phyloP scores from a whole-genome alignment of 2,888 invertebrate species.

The Ceriagrion tenellum region DNA sequence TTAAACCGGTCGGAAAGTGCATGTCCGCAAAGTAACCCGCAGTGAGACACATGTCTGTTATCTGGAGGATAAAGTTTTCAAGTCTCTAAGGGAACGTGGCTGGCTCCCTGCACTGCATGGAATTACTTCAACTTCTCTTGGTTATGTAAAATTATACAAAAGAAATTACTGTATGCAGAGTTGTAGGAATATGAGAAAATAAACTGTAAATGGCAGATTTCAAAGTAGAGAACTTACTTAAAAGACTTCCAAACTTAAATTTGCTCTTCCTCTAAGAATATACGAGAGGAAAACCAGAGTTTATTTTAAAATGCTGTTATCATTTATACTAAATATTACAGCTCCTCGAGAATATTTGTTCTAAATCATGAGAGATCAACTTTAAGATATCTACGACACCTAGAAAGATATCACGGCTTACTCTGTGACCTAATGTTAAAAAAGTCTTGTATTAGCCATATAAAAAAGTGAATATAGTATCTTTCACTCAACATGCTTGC shows the following conservation, averaged over 20 bases:
- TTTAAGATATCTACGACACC: no score
- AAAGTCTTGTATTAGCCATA: no score
- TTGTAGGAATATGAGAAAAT: not conserved
- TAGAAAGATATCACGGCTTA: no score
- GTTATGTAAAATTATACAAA: not conserved
- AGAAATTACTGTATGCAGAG: not conserved
- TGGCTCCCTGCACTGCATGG: not conserved
- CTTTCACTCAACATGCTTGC: no score
- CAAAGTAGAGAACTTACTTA: no score
- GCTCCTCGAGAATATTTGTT: no score
- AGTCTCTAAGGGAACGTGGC: not conserved
- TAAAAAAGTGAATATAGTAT: no score
- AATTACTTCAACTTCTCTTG: not conserved
- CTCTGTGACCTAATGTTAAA: no score
- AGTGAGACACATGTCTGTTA: slow-evolving; percentile 1
- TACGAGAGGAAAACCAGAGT: not conserved
- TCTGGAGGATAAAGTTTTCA: not conserved
- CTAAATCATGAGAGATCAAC: no score
- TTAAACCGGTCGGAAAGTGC: slow-evolving; percentile 35
- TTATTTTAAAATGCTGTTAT: no score
- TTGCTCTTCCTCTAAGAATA: not conserved
- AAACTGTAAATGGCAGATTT: not conserved
- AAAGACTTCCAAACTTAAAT: not conserved
- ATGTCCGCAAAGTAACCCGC: not conserved
- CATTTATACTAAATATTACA: no score